phyloP scores from a whole-genome alignment of 2,888 invertebrate species.

The Notocelia uddmanniana region DNA sequence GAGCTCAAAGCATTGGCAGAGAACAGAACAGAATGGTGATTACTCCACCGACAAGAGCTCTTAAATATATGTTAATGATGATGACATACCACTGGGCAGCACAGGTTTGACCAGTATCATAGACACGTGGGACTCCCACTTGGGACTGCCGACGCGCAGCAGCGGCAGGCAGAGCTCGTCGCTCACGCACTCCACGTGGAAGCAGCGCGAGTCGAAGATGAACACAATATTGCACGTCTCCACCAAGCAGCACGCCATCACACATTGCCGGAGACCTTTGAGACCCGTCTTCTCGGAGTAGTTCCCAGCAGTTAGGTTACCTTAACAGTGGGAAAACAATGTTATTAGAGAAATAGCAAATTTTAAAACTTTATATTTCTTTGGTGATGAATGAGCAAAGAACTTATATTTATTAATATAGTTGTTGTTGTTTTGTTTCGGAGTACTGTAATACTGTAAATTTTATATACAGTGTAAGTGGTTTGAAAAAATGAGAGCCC shows the following conservation, averaged over 20 bases:
- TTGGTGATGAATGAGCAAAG: too few species aligned
- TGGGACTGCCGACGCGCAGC: slow-evolving; percentile 77
- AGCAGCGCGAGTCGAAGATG: slow-evolving; percentile 91
- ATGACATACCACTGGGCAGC: slow-evolving; percentile 81
- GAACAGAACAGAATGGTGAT: too few species aligned
- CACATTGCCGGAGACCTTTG: slow-evolving; percentile 87
- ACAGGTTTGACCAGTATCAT: slow-evolving; percentile 93
- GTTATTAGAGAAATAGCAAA: not conserved
- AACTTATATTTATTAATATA: too few species aligned
- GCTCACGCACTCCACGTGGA: slow-evolving; percentile 90
- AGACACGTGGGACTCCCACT: slow-evolving; percentile 87
- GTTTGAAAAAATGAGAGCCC: too few species aligned
- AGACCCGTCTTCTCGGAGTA: slow-evolving; percentile 85
- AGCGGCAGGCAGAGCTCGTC: slow-evolving; percentile 91
- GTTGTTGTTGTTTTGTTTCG: too few species aligned
- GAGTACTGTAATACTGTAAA: too few species aligned
- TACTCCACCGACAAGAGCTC: too few species aligned
- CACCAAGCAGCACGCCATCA: slow-evolving; percentile 88
- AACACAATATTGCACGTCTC: slow-evolving; percentile 92
- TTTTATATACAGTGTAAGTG: too few species aligned
- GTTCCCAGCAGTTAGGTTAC: slow-evolving; percentile 86
- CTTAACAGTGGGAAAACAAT: slow-evolving; percentile 56
- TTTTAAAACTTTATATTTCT: too few species aligned
- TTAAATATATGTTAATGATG: too few species aligned
- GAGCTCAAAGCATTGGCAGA: too few species aligned